A percentile compares a stretch with the other conserved stretches of the same genome.
Conservation (phyloP, 2,888 invertebrate genomes). For the Ecliptopera silaceata region DNA sequence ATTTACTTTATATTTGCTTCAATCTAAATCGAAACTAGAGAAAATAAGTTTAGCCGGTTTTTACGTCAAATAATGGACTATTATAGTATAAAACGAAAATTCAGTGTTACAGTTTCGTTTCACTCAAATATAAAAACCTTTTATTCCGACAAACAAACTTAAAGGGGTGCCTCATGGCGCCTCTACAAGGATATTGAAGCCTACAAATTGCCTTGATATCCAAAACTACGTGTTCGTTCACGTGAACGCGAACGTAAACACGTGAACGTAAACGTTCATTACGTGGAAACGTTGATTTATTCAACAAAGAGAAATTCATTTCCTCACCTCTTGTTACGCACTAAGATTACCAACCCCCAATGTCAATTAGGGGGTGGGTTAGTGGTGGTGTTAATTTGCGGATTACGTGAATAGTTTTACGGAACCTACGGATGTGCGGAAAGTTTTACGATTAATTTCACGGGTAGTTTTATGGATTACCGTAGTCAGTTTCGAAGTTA, state of each 20-base stretch:
- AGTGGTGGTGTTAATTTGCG: constrained; percentile 17
- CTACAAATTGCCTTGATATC: constrained; percentile 1
- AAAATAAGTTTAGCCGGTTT: too few species aligned
- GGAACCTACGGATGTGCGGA: constrained; percentile 9
- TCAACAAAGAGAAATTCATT: constrained; percentile 33
- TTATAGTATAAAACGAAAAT: too few species aligned
- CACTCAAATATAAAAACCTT: too few species aligned
- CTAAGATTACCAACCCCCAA: constrained; percentile 29
- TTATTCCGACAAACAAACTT: too few species aligned
- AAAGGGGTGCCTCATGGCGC: too few species aligned
- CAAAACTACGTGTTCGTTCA: neutral
- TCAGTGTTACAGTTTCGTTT: too few species aligned
- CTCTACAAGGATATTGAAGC: too few species aligned
- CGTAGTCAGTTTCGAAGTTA: too few species aligned
- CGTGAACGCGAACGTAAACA: neutral
- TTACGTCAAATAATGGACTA: too few species aligned
- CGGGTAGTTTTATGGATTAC: neutral
- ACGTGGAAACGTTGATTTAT: constrained; percentile 34
- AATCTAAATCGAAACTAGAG: too few species aligned
- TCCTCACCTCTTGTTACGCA: constrained; percentile 37
- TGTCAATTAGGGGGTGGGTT: constrained; percentile 31
- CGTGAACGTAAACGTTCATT: constrained; percentile 24
- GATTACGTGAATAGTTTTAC: constrained; percentile 2
- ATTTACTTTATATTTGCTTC: too few species aligned
- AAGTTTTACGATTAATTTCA: neutral